These are phyloP conservation scores for Polietes domitor DNA, from an alignment of 2,888 invertebrate genomes.

Conservation along the genomic window DNA sequence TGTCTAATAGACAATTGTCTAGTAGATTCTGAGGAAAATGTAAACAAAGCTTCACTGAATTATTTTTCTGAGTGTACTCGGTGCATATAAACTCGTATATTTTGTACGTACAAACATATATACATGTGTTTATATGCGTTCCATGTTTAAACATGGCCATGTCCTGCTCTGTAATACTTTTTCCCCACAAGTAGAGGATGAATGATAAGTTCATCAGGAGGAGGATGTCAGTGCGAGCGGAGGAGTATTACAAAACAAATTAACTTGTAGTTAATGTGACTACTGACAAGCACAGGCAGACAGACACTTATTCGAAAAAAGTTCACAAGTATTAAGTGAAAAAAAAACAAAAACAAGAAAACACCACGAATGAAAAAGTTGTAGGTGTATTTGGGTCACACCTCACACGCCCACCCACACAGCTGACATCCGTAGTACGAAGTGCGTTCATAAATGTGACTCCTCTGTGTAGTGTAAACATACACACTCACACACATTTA, in stretches of 20 bases:
- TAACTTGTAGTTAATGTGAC: background rate
- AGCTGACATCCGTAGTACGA: background rate
- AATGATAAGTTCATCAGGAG: too few species aligned
- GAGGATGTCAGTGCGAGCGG: background rate
- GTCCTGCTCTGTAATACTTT: background rate
- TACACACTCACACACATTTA: too few species aligned
- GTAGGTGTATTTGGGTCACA: conserved; percentile 6
- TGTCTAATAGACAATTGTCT: too few species aligned
- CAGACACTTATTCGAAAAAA: background rate
- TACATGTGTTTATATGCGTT: background rate
- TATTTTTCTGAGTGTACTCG: too few species aligned
- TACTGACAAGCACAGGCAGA: too few species aligned
- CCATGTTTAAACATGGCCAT: background rate
- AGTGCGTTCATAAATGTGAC: background rate
- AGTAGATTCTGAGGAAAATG: too few species aligned
- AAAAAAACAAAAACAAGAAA: background rate
- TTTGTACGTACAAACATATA: background rate
- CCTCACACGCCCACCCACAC: background rate
- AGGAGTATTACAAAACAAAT: background rate
- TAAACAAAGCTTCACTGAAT: too few species aligned
- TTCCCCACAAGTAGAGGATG: background rate
- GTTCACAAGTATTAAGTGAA: background rate
- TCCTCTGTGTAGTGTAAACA: too few species aligned
- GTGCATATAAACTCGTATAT: too few species aligned
- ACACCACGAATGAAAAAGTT: background rate